Conservation (phyloP, 2,888 invertebrate species). For the Amblyjoppa fuscipennis region DNA sequence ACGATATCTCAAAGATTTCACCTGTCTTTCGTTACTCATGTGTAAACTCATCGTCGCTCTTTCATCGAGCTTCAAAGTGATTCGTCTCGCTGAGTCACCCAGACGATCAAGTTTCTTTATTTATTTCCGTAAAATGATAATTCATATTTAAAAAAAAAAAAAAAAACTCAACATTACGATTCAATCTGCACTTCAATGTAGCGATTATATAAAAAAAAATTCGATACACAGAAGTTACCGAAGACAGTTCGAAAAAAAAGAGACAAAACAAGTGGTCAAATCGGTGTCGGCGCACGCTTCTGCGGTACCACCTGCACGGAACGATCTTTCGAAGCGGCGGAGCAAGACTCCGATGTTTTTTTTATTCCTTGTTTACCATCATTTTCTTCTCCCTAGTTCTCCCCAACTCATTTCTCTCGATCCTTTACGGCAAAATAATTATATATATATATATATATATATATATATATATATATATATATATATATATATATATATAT, state of each 20-base stretch:
- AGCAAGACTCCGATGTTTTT: slow-evolving; percentile 45
- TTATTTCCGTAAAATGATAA: neutral
- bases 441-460: too few relatives aligned
- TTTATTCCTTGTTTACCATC: slow-evolving; percentile 11
- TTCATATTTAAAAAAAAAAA: neutral
- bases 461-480: too few relatives aligned
- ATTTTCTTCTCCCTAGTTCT: neutral
- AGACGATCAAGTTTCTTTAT: neutral
- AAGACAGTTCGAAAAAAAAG: neutral
- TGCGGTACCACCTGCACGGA: slow-evolving; percentile 57
- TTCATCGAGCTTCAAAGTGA: slow-evolving; percentile 1
- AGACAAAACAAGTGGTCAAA: slow-evolving; percentile 18
- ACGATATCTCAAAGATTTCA: slow-evolving; percentile 45
- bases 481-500: too few relatives aligned
- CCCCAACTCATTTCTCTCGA: neutral
- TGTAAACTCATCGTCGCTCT: slow-evolving; percentile 20
- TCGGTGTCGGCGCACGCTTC: slow-evolving; percentile 51
- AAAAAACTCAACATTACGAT: neutral
- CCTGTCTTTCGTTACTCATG: slow-evolving; percentile 61
- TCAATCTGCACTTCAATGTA: neutral
- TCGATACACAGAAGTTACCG: neutral
- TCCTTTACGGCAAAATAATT: neutral
- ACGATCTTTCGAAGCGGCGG: slow-evolving; percentile 56
- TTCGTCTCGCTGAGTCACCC: slow-evolving; percentile 11
- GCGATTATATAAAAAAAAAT: neutral